Evolutionary conservation across 2,888 invertebrate genomes (phyloP).

Genomic region (Pomacea canaliculata): DNA sequence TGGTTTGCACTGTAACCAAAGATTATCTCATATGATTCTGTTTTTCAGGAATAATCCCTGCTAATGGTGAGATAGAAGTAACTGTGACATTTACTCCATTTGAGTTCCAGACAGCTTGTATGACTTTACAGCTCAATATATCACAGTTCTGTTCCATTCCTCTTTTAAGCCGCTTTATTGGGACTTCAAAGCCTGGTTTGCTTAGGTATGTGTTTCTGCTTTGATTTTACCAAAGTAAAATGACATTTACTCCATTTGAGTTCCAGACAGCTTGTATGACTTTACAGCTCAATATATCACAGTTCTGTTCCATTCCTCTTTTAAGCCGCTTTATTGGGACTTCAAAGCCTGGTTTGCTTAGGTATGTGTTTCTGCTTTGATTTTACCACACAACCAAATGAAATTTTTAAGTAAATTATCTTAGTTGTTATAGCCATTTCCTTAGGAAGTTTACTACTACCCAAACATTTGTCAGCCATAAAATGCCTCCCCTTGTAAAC

Average conservation of each 20-base stretch:
- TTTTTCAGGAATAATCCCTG: slow-evolving; percentile 64
- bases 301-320: slow-evolving; percentile 67
- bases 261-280: slow-evolving; percentile 66
- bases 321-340: slow-evolving; percentile 65
- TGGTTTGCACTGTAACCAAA: too few relatives aligned
- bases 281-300: slow-evolving; percentile 66
- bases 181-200: slow-evolving; percentile 65
- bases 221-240: too few relatives aligned
- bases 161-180: slow-evolving; percentile 64
- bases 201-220: slow-evolving; percentile 52
- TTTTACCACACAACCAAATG: too few relatives aligned
- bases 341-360: slow-evolving; percentile 65
- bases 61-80: slow-evolving; percentile 62
- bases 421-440: too few relatives aligned
- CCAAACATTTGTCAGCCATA: too few relatives aligned
- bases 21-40: neutral
- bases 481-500: too few relatives aligned
- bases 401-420: too few relatives aligned
- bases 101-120: slow-evolving; percentile 65
- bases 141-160: slow-evolving; percentile 69
- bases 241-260: slow-evolving; percentile 64
- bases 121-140: slow-evolving; percentile 65
- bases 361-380: slow-evolving; percentile 43
- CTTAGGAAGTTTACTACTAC: too few relatives aligned
- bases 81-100: slow-evolving; percentile 66